Evolutionary conservation across 2,113 vertebrate genomes (phyloP).

Genomic region (Phylloscopus trochiloides): DNA sequence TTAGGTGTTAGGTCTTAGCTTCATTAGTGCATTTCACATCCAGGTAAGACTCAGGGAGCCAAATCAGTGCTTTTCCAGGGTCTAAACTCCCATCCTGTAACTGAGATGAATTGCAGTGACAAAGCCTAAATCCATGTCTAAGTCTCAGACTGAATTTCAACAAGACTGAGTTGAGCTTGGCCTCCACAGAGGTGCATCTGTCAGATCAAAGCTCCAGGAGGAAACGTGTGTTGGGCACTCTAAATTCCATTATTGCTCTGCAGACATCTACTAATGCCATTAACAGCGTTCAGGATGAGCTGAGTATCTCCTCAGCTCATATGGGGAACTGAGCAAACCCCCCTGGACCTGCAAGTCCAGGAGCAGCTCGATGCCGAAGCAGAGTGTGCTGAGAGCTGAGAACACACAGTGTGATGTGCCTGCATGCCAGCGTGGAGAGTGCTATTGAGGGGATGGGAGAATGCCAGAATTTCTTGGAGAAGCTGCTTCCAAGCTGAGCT

Average conservation of each 20-base stretch:
- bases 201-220: not conserved
- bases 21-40: not conserved
- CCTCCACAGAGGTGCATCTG: not conserved
- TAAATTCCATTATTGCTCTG: not conserved
- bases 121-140: not conserved
- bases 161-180: not conserved
- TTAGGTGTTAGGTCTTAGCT: not conserved
- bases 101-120: not conserved
- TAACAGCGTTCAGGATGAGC: not conserved
- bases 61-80: not conserved
- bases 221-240: not conserved
- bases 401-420: rapidly evolving
- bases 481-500: not conserved
- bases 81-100: not conserved
- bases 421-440: rapidly evolving
- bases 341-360: no score
- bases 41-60: not conserved
- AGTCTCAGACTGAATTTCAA: not conserved
- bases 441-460: not conserved
- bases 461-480: not conserved
- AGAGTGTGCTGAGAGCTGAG: not conserved
- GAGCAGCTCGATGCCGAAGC: not conserved
- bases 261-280: not conserved
- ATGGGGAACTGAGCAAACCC: not conserved
- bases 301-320: not conserved